Percentiles rank a stretch among this genome's conserved stretches.
phyloP scores from a whole-genome alignment of 2,888 invertebrate species.

The Sympetrum striolatum region DNA sequence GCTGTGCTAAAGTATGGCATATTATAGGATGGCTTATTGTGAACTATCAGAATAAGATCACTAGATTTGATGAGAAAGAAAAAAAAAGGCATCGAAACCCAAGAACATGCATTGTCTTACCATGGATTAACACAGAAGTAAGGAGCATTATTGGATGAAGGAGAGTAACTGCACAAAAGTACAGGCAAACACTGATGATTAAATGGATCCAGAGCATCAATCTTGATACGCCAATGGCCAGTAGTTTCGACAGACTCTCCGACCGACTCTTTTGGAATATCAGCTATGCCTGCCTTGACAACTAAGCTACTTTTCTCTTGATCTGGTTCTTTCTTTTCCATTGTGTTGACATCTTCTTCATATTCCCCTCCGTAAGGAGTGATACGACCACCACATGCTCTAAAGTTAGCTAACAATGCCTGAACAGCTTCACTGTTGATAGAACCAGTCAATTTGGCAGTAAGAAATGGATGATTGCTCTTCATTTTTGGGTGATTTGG shows the following conservation, averaged over 20 bases:
- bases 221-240: slow-evolving; percentile 44
- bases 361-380: slow-evolving; percentile 54
- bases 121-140: slow-evolving; percentile 91
- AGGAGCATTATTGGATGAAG: slow-evolving; percentile 77
- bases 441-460: slow-evolving; percentile 71
- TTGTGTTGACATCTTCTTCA: slow-evolving; percentile 49
- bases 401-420: slow-evolving; percentile 80
- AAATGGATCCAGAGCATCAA: slow-evolving; percentile 78
- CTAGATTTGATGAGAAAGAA: not conserved
- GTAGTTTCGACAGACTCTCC: slow-evolving; percentile 44
- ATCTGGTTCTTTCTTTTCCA: slow-evolving; percentile 53
- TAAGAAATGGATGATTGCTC: slow-evolving; percentile 75
- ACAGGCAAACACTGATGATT: slow-evolving; percentile 89
- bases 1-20: too few relatives aligned
- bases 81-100: not conserved
- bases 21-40: too few relatives aligned
- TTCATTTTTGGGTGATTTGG: not conserved
- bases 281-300: slow-evolving; percentile 50
- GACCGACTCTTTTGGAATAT: slow-evolving; percentile 53
- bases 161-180: slow-evolving; percentile 86
- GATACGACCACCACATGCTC: slow-evolving; percentile 81
- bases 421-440: slow-evolving; percentile 72
- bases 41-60: too few relatives aligned
- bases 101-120: slow-evolving; percentile 60
- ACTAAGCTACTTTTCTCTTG: slow-evolving; percentile 52